phyloP scores from a whole-genome alignment of 2,888 invertebrate species.

The Suillia variegata region DNA sequence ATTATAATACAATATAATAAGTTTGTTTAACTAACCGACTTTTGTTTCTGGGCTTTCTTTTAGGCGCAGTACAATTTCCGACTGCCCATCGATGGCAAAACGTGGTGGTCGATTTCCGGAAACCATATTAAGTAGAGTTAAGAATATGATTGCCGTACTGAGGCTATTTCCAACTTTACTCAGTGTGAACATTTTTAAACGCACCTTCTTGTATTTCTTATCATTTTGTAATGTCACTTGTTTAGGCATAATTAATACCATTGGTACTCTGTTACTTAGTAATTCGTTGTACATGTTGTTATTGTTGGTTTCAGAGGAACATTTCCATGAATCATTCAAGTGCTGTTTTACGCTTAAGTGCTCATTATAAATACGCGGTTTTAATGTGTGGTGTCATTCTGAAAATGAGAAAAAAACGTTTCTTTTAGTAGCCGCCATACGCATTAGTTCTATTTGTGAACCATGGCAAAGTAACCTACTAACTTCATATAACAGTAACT shows the following conservation, averaged over 20 bases:
- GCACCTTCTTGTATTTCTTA: slow-evolving; percentile 47
- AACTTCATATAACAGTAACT: neutral
- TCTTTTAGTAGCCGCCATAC: too few species aligned
- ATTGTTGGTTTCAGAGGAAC: slow-evolving; percentile 4
- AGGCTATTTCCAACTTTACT: too few species aligned
- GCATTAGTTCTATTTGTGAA: neutral
- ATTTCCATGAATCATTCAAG: too few species aligned
- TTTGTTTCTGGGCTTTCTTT: slow-evolving; percentile 88
- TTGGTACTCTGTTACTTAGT: too few species aligned
- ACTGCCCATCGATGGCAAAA: slow-evolving; percentile 85
- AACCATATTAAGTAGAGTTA: slow-evolving; percentile 26
- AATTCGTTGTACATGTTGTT: slow-evolving; percentile 38
- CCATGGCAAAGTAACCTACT: neutral
- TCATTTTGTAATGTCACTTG: neutral
- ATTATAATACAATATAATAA: neutral
- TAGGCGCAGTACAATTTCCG: slow-evolving; percentile 87
- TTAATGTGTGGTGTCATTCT: too few species aligned
- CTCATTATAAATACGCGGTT: too few species aligned
- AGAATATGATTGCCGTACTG: slow-evolving; percentile 33
- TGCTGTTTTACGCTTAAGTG: too few species aligned
- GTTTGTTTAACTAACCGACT: slow-evolving; percentile 69
- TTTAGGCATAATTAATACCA: neutral
- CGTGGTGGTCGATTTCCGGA: slow-evolving; percentile 77
- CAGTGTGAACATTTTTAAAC: slow-evolving; percentile 40
- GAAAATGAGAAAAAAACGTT: too few species aligned